A percentile compares a stretch with the other conserved stretches of the same genome.
These are phyloP conservation scores for Escarpia spicata DNA, from an alignment of 2,888 invertebrate genomes.

Conservation along the genomic window DNA sequence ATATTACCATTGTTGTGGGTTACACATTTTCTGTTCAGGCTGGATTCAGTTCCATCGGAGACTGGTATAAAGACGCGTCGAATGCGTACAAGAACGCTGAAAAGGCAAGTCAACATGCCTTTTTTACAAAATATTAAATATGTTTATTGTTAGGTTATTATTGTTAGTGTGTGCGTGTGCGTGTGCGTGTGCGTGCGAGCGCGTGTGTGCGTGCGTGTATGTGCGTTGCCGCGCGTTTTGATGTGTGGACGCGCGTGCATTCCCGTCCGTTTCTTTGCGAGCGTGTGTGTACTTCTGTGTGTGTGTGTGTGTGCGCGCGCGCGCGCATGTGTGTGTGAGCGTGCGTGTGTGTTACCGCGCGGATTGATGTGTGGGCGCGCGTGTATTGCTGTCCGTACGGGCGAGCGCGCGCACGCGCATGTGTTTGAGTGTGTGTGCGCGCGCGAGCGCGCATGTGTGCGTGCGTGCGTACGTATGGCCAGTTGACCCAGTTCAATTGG, in stretches of 20 bases:
- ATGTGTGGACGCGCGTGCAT: background rate
- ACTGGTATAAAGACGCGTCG: background rate
- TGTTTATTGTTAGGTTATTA: background rate
- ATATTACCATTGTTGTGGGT: background rate
- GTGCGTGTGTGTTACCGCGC: too few relatives aligned
- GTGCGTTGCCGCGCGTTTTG: background rate
- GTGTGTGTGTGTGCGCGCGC: background rate
- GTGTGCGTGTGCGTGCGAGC: background rate
- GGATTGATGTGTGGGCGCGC: background rate
- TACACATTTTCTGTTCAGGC: background rate
- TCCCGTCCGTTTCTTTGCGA: background rate
- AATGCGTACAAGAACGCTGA: background rate
- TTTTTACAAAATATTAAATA: background rate
- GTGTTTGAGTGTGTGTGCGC: too few relatives aligned
- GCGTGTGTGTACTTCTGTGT: background rate
- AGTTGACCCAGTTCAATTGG: background rate
- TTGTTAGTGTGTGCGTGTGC: background rate
- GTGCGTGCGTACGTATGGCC: background rate
- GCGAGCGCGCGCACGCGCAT: too few relatives aligned
- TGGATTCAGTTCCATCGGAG: background rate
- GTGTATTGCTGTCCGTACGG: background rate
- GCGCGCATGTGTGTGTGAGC: too few relatives aligned
- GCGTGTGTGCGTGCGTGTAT: background rate
- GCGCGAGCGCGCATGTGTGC: background rate
- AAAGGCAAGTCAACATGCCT: background rate